Evolutionary conservation across 2,888 invertebrate genomes (phyloP).

Genomic region (Hypolimnas misippus): DNA sequence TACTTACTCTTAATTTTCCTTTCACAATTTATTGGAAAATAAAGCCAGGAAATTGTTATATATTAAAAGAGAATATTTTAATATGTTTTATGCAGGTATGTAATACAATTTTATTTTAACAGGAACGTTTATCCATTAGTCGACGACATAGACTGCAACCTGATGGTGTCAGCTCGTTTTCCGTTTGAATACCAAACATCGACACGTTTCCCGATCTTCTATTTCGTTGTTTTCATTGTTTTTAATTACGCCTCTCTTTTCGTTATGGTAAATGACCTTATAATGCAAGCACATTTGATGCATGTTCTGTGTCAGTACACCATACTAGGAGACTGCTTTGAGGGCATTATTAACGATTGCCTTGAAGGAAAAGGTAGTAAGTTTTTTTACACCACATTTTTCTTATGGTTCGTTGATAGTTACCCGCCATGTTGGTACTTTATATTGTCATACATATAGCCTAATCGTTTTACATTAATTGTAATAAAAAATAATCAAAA

Average conservation of each 20-base stretch:
- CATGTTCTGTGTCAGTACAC: conserved; percentile 66
- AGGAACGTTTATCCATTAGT: conserved; percentile 66
- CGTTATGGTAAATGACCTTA: conserved; percentile 66
- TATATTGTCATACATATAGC: too few relatives aligned
- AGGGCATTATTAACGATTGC: conserved; percentile 60
- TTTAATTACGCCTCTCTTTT: conserved; percentile 62
- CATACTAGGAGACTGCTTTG: conserved; percentile 63
- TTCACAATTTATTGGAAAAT: background rate
- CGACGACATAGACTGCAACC: conserved; percentile 67
- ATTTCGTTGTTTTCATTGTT: conserved; percentile 52
- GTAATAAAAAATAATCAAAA: too few relatives aligned
- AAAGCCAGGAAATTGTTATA: too few relatives aligned
- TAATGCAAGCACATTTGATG: conserved; percentile 65
- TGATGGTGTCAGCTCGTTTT: conserved; percentile 57
- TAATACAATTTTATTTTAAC: conserved; percentile 38
- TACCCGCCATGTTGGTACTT: background rate
- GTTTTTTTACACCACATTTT: background rate
- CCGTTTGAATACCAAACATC: conserved; percentile 59
- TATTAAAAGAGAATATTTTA: too few relatives aligned
- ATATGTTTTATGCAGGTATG: too few relatives aligned
- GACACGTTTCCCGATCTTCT: conserved; percentile 52
- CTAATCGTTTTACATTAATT: too few relatives aligned
- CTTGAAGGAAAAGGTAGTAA: conserved; percentile 51
- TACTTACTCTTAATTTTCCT: too few relatives aligned
- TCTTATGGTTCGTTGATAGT: background rate